Evolutionary conservation across 2,113 vertebrate species (phyloP).

Genomic region (Ageneiosus marmoratus): DNA sequence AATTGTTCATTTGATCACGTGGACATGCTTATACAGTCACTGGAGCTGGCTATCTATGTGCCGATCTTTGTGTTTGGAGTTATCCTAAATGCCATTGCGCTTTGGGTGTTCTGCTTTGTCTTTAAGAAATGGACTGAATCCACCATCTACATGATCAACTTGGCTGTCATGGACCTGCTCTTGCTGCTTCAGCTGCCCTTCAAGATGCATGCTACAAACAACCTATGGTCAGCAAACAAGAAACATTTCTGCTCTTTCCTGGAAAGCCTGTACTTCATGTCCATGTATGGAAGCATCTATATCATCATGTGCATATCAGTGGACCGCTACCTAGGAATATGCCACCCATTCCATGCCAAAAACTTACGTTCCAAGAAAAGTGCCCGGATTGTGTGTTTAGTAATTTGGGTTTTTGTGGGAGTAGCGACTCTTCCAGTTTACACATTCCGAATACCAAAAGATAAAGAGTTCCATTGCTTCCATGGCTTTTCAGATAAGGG

Average conservation of each 20-base stretch:
- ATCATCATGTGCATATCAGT: conserved; percentile 83
- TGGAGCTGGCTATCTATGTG: conserved; percentile 77
- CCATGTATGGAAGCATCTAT: conserved; percentile 86
- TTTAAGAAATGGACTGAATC: conserved; percentile 79
- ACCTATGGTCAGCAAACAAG: neutral
- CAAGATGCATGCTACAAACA: conserved; percentile 72
- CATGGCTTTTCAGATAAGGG: conserved; percentile 70
- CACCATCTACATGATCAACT: conserved; percentile 85
- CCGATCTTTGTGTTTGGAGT: conserved; percentile 82
- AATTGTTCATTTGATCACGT: conserved; percentile 56
- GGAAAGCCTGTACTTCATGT: conserved; percentile 82
- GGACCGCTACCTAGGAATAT: conserved; percentile 84
- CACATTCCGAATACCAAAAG: conserved; percentile 42
- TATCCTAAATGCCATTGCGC: conserved; percentile 75
- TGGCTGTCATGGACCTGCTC: conserved; percentile 81
- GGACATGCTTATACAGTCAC: conserved; percentile 59
- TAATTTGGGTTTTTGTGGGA: conserved; percentile 77
- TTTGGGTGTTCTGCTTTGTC: conserved; percentile 73
- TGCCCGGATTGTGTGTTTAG: conserved; percentile 65
- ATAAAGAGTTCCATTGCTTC: conserved; percentile 71
- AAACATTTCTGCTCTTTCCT: conserved; percentile 72
- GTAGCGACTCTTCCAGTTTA: conserved; percentile 65
- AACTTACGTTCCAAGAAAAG: conserved; percentile 72
- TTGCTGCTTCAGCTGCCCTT: conserved; percentile 82
- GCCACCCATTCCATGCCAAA: conserved; percentile 73